Conservation (phyloP, 2,888 invertebrate species). For the Physocephala rufipes region DNA sequence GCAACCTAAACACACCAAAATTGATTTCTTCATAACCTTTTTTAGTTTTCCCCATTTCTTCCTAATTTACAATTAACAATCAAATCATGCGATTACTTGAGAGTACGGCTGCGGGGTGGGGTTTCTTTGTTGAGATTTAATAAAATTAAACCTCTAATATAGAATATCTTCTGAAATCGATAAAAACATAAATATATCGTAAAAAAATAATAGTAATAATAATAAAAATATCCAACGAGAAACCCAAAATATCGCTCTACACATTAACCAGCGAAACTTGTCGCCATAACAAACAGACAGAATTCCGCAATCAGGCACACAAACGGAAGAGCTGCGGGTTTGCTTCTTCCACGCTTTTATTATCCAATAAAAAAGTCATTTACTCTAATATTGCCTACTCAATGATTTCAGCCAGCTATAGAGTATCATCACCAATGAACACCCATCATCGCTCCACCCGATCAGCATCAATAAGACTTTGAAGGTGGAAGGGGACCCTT, state of each 20-base stretch:
- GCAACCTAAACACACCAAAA: no score
- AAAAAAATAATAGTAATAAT: slow-evolving; percentile 8
- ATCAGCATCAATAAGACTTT: background rate
- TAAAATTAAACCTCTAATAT: no score
- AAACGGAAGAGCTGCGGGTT: slow-evolving; percentile 43
- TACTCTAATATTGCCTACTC: slow-evolving; percentile 56
- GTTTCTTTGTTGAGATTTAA: no score
- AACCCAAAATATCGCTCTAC: no score
- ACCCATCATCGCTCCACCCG: background rate
- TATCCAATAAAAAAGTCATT: slow-evolving; percentile 65
- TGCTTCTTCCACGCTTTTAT: slow-evolving; percentile 56
- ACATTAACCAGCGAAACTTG: slow-evolving; percentile 17
- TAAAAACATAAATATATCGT: slow-evolving; percentile 24
- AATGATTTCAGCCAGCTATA: slow-evolving; percentile 40
- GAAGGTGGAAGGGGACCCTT: background rate
- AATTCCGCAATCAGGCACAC: slow-evolving; percentile 26
- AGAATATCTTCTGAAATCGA: no score
- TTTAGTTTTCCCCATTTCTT: no score
- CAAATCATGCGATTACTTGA: no score
- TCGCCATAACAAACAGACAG: slow-evolving; percentile 24
- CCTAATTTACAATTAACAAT: no score
- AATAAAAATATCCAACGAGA: slow-evolving; percentile 8
- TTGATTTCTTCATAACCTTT: no score
- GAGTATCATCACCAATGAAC: no score
- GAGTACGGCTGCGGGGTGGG: no score